Evolutionary conservation across 2,888 invertebrate genomes (phyloP), one percentile per base, ranked within the genome.

Genomic region (Bursaphelenchus okinawaensis): DNA sequence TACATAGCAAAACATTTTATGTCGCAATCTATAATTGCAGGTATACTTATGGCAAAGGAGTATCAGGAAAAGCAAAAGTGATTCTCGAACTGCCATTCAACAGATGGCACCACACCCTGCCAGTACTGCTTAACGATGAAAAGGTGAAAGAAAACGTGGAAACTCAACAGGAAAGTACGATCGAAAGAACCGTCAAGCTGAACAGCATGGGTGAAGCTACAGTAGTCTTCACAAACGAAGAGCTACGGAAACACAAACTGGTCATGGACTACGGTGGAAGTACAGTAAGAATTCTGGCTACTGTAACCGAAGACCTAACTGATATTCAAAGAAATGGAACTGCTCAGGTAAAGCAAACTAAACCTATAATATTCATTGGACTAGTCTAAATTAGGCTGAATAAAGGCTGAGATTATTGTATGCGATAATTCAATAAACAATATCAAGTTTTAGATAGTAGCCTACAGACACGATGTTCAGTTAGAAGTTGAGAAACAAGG

Each of bases 251-350:
- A 50, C 72, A 74, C 67, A 77, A 79, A 31, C 85, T 93, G 63
- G 88, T 87, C 31, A 72, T 75, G 51, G 90, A 90, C 77, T 91
- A 92, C 62, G 90, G 89, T 75, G 89, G 90, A 76, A 87, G 92
- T 73, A 89, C 89, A 24, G 88, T 94, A 55, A 88, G 91, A 29
- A 87, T 94, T 56, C 90, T 92, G 81, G 93, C 92, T 0, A 89
- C 90, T 7, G 89, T 95, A 2, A 92, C 93, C 83, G 95, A 96
- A 85, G 89, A 89, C 63, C 87, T 92, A 72, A 94, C 94, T 1
- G 82, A 81, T 57, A 78, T 76, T 50, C 72, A 77, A 60, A 61
- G 82, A n/a, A 83, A 82, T 60, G 76, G 72, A 24, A 80, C 81
- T 2, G 74, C 75, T 31, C 75, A 76, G 68, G 68, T 70, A 7